Base-by-base conservation (phyloP, 1,140 invertebrate species). In the Papilio polytes region DNA sequence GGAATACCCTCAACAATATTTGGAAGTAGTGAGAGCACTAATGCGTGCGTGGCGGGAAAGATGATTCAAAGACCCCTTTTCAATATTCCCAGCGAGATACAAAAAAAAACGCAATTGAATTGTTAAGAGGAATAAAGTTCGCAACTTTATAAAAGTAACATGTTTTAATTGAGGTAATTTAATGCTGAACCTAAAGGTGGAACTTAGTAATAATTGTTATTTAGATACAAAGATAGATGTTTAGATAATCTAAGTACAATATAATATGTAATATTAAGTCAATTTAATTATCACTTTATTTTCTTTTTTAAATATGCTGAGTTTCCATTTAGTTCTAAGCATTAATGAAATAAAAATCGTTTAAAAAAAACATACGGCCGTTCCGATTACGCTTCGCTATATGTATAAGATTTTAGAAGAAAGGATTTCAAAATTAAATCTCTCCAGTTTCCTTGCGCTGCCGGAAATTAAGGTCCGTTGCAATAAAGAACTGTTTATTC, bases 1-100 rank as follows among this genome's bases (percentile, higher is more conserved):
- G 86, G 87, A 91, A 90, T 86, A 88, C 86, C 87, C 88, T 79
- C 89, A 91, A 91, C 89, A 92, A 93, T 92, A 94, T 94, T 93
- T 93, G 89, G 89, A 87, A 90, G 89, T 87, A 90, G 86, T 88
- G 89, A 85, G 85, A 88, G 88, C 87, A 88, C 89, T 93, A 93
- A 93, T 93, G 88, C 90, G 93, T 88, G 92, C 91, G 93, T 93
- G 92, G 86, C 82, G 80, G 84, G 91, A 92, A 92, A 93, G 86
- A 92, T 89, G 87, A 94, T 92, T 83, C 81, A 79, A 20, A 80
- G 18, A 82, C 78, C 74, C 80, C 82, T 87, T 80, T 84, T 91
- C 88, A 87, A 92, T 92, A 92, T 92, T 92, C 88, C 20, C 74
- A 46, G 74, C 85, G 76, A 78, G 84, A 83, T 77, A 81, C 83